Base-by-base conservation (phyloP, 2,113 vertebrate genomes). In the Leptobrachium leishanense region DNA sequence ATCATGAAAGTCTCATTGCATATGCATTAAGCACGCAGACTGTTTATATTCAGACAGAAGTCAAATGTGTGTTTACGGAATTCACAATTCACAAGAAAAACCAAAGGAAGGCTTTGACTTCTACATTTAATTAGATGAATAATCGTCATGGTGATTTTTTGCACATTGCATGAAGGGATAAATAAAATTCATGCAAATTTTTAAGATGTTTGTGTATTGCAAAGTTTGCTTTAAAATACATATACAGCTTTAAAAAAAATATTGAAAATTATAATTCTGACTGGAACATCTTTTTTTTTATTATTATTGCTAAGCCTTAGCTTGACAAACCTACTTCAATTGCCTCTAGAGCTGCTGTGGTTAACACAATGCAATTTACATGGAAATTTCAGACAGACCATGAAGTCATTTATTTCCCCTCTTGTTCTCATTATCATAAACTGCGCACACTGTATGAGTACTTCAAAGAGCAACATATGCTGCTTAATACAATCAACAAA, bases 1-100 rank as follows among this genome's bases (percentile, higher is more conserved):
- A 81, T 84, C 84, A 83, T 55, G 75, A 74, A 85, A 0, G 70
- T 68, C 83, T 84, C 64, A 42, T 53, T 46, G 1, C 1, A 1
- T 79, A 43, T 20, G 11, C 74, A 69, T 75, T 74, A 81, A 12
- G 6, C 68, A 68, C 69, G 64, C 43, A 74, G 71, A 67, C 43
- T 72, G 62, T 72, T 67, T 67, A 66, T 15, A 31, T 55, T 5
- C 39, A 43, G 46, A 72, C 59, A 73, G 31, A 55, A 79, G 63
- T 67, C 70, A 73, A 55, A 79, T 79, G 10, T 73, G 40, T 55
- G 31, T 74, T 66, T 64, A 65, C 20, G 4, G 13, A 79, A 72
- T 65, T 43, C 5, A 72, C 66, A 50, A 63, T 13, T 53, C 59
- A 62, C 46, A 66, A 46, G 40, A 44, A 66, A 59, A 54, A 66